Evolutionary conservation across 1,140 invertebrate species (phyloP), one percentile per base, ranked within the genome.

Genomic region (Scaptomyza montana): DNA sequence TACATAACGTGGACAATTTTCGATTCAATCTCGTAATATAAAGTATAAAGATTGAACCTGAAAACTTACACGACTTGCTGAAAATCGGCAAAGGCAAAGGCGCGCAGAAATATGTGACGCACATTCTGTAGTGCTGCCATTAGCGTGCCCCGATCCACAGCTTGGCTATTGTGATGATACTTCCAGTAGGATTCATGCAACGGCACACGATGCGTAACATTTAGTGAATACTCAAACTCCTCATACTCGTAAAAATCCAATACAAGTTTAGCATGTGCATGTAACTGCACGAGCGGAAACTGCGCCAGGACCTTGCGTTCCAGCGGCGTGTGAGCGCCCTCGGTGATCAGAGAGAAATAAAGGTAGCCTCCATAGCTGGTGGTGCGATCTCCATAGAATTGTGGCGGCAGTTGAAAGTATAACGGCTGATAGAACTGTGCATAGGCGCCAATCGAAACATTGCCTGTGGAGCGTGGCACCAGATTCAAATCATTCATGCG

Each of bases 281-380:
- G 95, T 41, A 99, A 87, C 77, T 97, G 95, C 9, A 98, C 96
- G 6, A 98, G 92, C 0, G 98, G 97, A 92, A 96, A 97, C 71
- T 92, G 92, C 25, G 89, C 78, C 51, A 94, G 66, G 3, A 92
- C 77, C n/a, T 93, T 92, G 0, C 92, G 82, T 12, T 94, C 92
- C 2, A 96, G 92, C n/a, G 93, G 93, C 45, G 94, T 93, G 43
- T 94, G 94, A 82, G 92, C 56, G 8, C 95, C 95, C 51, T 95
- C 94, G 28, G 95, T 96, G 41, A 94, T 93, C 0, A 96, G 94
- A 10, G 94, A 93, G 91, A 98, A 99, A 62, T 96, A 93, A 2
- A 99, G 92, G 71, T 95, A 95, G 5, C 98, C 98, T 72, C 98
- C 98, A 91, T 99, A 99, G 0, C 98, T 99, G 39, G 95, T 93